phyloP scores from a whole-genome alignment of 92 coral and sea anemone species.

The Palythoa heliodiscus region DNA sequence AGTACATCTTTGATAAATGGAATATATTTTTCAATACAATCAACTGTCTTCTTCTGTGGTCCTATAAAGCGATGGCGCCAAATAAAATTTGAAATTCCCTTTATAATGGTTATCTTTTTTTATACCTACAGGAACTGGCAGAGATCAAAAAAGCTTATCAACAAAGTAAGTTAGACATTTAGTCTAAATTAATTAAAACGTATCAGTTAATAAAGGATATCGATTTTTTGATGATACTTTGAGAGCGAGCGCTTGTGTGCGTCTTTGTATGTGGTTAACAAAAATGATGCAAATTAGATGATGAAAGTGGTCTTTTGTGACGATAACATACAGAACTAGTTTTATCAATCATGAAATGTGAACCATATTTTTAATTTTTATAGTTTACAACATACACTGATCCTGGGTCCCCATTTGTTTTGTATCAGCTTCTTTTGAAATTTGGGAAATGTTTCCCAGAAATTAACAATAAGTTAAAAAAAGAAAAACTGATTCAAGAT shows the following conservation, averaged over 20 bases:
- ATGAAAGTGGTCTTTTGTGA: no score
- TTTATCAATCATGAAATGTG: no score
- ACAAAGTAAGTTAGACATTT: slow-evolving; percentile 54
- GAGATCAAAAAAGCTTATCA: slow-evolving; percentile 77
- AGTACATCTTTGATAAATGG: no score
- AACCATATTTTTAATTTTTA: no score
- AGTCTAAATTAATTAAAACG: neutral
- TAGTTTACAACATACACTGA: neutral
- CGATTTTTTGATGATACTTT: no score
- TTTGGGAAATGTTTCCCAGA: neutral
- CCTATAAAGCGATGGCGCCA: neutral
- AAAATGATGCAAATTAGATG: no score
- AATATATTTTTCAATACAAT: neutral
- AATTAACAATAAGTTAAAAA: neutral
- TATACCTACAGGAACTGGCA: slow-evolving; percentile 70
- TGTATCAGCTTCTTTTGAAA: neutral
- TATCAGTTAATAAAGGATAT: neutral
- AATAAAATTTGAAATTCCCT: neutral
- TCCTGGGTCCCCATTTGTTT: neutral
- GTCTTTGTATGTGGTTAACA: neutral
- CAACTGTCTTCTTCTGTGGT: neutral
- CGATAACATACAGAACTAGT: no score
- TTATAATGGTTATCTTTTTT: neutral
- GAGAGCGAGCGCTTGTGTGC: no score
- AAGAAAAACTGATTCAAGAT: neutral